Base-by-base conservation (phyloP, 1,140 invertebrate species). In the Melipona quadrifasciata region DNA sequence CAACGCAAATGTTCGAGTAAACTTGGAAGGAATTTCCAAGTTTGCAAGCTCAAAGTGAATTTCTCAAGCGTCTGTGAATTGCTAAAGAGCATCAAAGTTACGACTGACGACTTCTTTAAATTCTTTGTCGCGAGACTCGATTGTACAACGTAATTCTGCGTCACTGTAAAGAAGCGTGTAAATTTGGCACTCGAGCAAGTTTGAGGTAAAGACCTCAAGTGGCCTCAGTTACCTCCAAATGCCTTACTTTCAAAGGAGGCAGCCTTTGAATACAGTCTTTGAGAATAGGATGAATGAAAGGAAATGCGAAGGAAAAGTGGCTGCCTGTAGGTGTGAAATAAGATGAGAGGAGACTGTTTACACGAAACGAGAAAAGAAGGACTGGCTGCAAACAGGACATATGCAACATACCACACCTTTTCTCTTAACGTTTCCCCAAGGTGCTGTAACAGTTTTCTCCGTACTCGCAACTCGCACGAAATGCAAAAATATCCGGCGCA, bases 281-380 rank as follows among this genome's bases (percentile, higher is more conserved):
- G 58, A 80, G 39, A n/a, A 17, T 2, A 51, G 34, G 70, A 55
- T 51, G 31, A 67, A 39, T 27, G 70, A 67, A 73, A 80, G 78
- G 70, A 80, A 84, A 80, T 67, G 58, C 19, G 19, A 57, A 47
- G 57, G 77, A 84, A 84, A 80, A 73, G 83, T 64, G 58, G 39
- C 61, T 39, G 27, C 65, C 55, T 10, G 76, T 68, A 71, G 78
- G 78, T 80, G 77, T 80, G 77, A 74, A 80, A 72, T 47, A 24
- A 27, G 77, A 79, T 58, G 70, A 73, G 58, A 73, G 51, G 55
- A 57, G 51, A 58, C 70, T 73, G 78, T 84, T 80, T 84, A 61
- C 71, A 34, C 78, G 31, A 73, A 19, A 57, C 31, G 71, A 74
- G 83, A 72, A 67, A 80, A 75, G 79, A 80, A 71, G 55, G 4